Evolutionary conservation across 1,140 invertebrate species (phyloP).

Genomic region (Oedothorax gibbosus): DNA sequence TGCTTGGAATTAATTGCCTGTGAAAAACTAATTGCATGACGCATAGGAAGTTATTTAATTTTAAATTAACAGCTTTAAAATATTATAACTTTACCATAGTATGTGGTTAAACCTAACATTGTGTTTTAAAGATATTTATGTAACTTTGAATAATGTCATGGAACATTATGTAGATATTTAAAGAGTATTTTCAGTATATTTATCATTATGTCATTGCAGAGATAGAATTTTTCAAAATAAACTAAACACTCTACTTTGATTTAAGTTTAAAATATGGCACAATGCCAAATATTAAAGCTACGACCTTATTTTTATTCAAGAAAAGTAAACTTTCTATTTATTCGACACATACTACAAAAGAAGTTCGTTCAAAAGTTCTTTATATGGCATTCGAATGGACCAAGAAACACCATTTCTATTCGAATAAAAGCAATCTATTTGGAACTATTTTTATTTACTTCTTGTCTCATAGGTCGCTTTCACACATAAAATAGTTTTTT

Average conservation of each 20-base stretch:
- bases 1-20: too few relatives aligned
- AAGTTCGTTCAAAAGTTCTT: slow-evolving; percentile 50
- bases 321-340: slow-evolving; percentile 37
- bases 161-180: neutral
- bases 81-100: too few relatives aligned
- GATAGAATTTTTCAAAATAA: neutral
- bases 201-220: too few relatives aligned
- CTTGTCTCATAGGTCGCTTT: slow-evolving; percentile 27
- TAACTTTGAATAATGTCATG: neutral
- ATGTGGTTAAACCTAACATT: too few relatives aligned
- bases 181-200: too few relatives aligned
- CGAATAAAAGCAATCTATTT: slow-evolving; percentile 58
- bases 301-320: slow-evolving; percentile 24
- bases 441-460: slow-evolving; percentile 24
- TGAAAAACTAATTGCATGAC: too few relatives aligned
- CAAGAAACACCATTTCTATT: slow-evolving; percentile 34
- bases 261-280: slow-evolving; percentile 17
- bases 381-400: slow-evolving; percentile 42
- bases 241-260: neutral
- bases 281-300: slow-evolving; percentile 41
- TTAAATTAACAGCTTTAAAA: too few relatives aligned
- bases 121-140: too few relatives aligned
- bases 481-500: slow-evolving; percentile 47
- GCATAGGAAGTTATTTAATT: too few relatives aligned
- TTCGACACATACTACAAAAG: slow-evolving; percentile 36